Percentiles rank a stretch among this genome's conserved stretches.
Conservation (phyloP, 2,888 invertebrate species). For the Caenorhabditis sulstoni region DNA sequence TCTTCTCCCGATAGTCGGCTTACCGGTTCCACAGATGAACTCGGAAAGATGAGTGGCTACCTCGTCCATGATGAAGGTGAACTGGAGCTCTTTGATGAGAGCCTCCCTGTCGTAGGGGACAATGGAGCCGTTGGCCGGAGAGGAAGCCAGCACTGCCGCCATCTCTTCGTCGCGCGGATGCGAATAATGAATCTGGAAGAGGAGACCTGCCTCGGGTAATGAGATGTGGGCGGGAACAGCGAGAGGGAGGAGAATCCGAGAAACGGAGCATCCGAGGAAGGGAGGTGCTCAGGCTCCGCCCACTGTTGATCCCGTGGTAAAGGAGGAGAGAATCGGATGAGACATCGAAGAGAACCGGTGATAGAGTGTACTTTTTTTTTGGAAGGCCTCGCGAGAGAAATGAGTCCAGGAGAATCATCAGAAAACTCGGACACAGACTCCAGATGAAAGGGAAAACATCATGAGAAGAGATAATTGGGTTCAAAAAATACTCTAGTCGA, state of each 20-base stretch:
- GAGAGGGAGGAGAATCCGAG: constrained; percentile 1
- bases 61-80: constrained; percentile 52
- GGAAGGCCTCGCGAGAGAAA: no score
- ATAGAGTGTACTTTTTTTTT: no score
- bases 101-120: constrained; percentile 19
- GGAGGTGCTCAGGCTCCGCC: not conserved
- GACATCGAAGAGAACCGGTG: constrained; percentile 1
- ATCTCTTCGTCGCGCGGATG: not conserved
- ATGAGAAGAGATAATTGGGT: no score
- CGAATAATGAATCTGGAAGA: not conserved
- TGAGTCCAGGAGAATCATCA: no score
- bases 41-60: constrained; percentile 39
- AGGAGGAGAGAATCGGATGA: no score
- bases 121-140: not conserved
- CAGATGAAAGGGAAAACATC: no score
- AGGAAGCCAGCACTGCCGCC: not conserved
- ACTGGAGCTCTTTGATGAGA: constrained; percentile 28
- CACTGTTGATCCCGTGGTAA: not conserved
- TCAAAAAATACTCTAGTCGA: no score
- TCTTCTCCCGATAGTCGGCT: not conserved
- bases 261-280: not conserved
- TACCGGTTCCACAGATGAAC: constrained; percentile 39
- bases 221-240: not conserved
- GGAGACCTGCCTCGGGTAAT: no score
- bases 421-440: no score